phyloP scores from a whole-genome alignment of 2,113 vertebrate species.

The Dascyllus trimaculatus region DNA sequence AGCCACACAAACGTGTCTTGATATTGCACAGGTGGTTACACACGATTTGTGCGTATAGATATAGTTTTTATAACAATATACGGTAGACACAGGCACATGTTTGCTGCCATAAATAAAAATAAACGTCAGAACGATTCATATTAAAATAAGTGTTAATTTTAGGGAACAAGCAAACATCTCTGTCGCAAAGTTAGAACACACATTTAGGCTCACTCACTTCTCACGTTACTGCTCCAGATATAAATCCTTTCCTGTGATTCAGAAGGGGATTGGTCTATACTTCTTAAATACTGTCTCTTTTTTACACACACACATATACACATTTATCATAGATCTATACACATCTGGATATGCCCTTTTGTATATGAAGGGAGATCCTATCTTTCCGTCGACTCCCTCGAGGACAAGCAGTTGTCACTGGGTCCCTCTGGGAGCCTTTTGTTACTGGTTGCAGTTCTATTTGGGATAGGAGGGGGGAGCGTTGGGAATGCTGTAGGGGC shows the following conservation, averaged over 20 bases:
- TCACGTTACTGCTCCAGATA: constrained; percentile 29
- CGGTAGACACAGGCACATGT: constrained; percentile 66
- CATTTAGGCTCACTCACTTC: constrained; percentile 18
- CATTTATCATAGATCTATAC: constrained; percentile 75
- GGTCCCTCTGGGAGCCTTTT: constrained; percentile 68
- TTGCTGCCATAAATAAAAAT: constrained; percentile 67
- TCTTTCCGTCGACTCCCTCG: constrained; percentile 89
- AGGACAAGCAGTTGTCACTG: constrained; percentile 68
- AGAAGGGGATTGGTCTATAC: constrained; percentile 55
- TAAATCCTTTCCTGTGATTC: constrained; percentile 44
- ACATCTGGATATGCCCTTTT: constrained; percentile 71
- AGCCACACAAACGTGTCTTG: constrained; percentile 26
- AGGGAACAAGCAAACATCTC: constrained; percentile 36
- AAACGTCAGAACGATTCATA: constrained; percentile 52
- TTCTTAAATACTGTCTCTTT: constrained; percentile 75
- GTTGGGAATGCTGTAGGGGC: constrained; percentile 81
- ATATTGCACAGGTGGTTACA: constrained; percentile 74
- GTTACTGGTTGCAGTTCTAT: constrained; percentile 80
- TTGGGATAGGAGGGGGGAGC: constrained; percentile 85
- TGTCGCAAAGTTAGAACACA: constrained; percentile 20
- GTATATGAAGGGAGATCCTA: constrained; percentile 66
- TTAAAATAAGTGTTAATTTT: constrained; percentile 54
- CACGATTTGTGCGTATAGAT: constrained; percentile 57
- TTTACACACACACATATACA: constrained; percentile 74
- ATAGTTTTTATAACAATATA: constrained; percentile 55